phyloP scores from a whole-genome alignment of 2,888 invertebrate species.

The Drosophila demipolita region DNA sequence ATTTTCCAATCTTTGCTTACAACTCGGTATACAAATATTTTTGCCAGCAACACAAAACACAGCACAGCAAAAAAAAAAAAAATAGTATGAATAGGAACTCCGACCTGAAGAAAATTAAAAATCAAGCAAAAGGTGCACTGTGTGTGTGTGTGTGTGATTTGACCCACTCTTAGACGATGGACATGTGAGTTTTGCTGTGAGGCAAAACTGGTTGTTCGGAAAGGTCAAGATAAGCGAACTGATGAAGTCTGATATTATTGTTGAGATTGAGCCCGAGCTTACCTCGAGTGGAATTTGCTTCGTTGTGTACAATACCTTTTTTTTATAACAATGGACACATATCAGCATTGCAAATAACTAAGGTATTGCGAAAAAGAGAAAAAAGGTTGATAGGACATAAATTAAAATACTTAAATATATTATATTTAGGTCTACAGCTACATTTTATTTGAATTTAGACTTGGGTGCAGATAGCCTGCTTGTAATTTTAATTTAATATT shows the following conservation, averaged over 20 bases:
- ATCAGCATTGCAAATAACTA: slow-evolving; percentile 2
- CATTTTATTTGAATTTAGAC: not conserved
- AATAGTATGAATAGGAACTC: slow-evolving; percentile 9
- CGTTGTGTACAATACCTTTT: not conserved
- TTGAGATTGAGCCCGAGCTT: slow-evolving; percentile 6
- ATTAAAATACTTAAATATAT: not conserved
- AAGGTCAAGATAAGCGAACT: slow-evolving; percentile 36
- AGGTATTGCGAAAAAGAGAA: not conserved
- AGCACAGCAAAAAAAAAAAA: slow-evolving; percentile 23
- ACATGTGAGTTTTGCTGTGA: not conserved
- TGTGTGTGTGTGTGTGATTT: slow-evolving; percentile 2
- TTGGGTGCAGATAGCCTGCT: not conserved
- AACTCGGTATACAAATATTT: slow-evolving; percentile 55
- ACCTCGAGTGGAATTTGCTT: not conserved
- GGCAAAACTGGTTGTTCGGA: slow-evolving; percentile 7
- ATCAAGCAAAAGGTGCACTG: slow-evolving; percentile 22
- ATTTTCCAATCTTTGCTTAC: slow-evolving; percentile 43
- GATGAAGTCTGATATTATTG: slow-evolving; percentile 27
- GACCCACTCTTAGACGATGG: slow-evolving; percentile 34
- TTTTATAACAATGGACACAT: not conserved
- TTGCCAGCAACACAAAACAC: slow-evolving; percentile 26
- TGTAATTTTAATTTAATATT: not conserved
- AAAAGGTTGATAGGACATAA: not conserved
- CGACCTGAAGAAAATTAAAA: slow-evolving; percentile 34
- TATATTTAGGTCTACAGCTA: not conserved